A percentile compares a stretch with the other conserved stretches of the same genome.
Evolutionary conservation across 2,888 invertebrate species (phyloP).

Genomic region (Hirtodrosophila duncani): DNA sequence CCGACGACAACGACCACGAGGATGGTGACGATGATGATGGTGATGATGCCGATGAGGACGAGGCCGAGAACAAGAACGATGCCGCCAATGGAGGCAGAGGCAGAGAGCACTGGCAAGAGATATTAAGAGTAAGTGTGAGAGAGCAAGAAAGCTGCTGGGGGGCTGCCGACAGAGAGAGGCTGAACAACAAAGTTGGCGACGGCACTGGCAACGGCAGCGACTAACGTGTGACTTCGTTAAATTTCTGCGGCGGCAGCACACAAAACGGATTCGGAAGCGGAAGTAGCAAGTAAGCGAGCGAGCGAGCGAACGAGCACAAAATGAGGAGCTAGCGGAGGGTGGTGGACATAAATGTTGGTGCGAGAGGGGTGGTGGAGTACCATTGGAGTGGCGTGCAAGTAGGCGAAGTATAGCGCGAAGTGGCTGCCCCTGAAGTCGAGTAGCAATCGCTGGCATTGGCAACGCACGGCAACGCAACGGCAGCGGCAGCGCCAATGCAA

Average conservation of each 20-base stretch:
- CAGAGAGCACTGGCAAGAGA: constrained; percentile 10
- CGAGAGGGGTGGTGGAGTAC: constrained; percentile 21
- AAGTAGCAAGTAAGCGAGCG: constrained; percentile 70
- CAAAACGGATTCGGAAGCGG: constrained; percentile 72
- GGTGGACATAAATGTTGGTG: not conserved
- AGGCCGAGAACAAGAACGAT: constrained; percentile 13
- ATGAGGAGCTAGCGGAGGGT: constrained; percentile 13
- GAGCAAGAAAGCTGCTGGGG: constrained; percentile 5
- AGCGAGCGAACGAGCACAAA: constrained; percentile 38
- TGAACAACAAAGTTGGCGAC: constrained; percentile 26
- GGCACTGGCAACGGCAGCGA: constrained; percentile 29
- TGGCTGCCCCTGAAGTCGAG: constrained; percentile 40
- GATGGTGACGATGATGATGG: constrained; percentile 5
- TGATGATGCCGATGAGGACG: constrained; percentile 10
- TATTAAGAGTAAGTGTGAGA: constrained; percentile 15
- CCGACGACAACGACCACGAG: not conserved
- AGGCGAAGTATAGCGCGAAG: constrained; percentile 66
- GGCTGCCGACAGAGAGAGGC: constrained; percentile 15
- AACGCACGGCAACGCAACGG: too few relatives aligned
- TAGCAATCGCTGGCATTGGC: constrained; percentile 32
- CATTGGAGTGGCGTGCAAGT: constrained; percentile 29
- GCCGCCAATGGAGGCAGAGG: constrained; percentile 9
- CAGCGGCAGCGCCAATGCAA: constrained; percentile 12
- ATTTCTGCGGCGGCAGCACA: constrained; percentile 74
- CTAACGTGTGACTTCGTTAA: constrained; percentile 72